Evolutionary conservation across 2,888 invertebrate genomes (phyloP), one percentile per base, ranked within the genome.

Genomic region (Dicyrtoma fusca): DNA sequence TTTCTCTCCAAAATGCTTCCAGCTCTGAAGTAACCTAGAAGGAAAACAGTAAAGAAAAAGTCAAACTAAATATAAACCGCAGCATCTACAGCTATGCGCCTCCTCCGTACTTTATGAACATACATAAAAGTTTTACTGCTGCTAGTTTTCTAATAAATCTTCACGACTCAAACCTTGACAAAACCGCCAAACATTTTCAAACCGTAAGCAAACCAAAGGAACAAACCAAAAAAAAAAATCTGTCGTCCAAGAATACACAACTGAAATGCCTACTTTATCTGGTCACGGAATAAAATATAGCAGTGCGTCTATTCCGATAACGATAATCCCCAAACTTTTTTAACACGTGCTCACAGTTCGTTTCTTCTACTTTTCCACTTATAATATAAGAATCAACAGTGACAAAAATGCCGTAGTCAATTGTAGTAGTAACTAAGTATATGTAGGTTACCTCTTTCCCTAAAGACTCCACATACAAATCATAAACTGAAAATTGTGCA

Each of bases 1-100:
- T 17, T 34, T 49, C 14, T 87, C 86, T 26, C 91, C 90, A 42
- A 91, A 89, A 79, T 92, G 91, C 82, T 93, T 93, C 71, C 90
- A 86, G 83, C 91, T 91, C 83, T 93, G 93, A 6, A 93, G 88
- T 81, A 93, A 84, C 82, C 92, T 92, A 81, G 10, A 65, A 14
- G 26, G 59, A n/a, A 80, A 81, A 62, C 8, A 34, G 34, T 34
- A 66, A 73, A 66, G 61, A 44, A 69, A 77, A 61, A 53, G 73
- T 51, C 51, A 42, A n/a, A 64, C 13, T 47, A 10, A 64, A 47
- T 49, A 3, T 51, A 13, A 25, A 61, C 13, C 61, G 2, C 4
- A 61, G 14, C 34, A 34, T 34, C 23, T 49, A 26, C 59, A 59
- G 8, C 23, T 59, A 26, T 59, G 25, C 59, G 14, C 53, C 10